A percentile compares a stretch with the other conserved stretches of the same genome.
phyloP scores from a whole-genome alignment of 1,140 invertebrate species.

The Drosophila suzukii region DNA sequence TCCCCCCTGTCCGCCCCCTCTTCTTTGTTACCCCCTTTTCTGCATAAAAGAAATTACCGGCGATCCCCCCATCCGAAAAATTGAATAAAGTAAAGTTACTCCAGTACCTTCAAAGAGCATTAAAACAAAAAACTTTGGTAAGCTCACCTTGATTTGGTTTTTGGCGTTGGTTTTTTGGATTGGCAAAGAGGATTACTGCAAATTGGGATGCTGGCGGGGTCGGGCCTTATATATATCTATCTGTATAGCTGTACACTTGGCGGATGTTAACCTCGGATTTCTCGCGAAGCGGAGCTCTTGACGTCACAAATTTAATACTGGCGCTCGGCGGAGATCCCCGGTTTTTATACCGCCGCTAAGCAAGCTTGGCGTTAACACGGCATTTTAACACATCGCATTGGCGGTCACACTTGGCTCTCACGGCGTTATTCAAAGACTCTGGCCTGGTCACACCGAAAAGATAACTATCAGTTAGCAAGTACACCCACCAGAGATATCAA shows the following conservation, averaged over 20 bases:
- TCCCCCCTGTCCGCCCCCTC: neutral
- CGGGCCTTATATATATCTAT: constrained; percentile 1
- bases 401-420: too few species aligned
- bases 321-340: neutral
- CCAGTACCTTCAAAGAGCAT: neutral
- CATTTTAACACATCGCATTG: too few species aligned
- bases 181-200: constrained; percentile 8
- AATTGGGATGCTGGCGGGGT: constrained; percentile 21
- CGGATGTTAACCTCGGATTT: neutral
- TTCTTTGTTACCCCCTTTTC: neutral
- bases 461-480: too few species aligned
- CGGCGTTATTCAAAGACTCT: too few species aligned
- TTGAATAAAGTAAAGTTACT: neutral
- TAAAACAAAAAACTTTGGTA: neutral
- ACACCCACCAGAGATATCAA: too few species aligned
- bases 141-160: constrained; percentile 41
- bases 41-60: constrained; percentile 33
- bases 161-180: constrained; percentile 36
- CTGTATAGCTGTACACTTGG: neutral
- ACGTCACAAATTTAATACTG: constrained; percentile 10
- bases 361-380: neutral
- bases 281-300: constrained; percentile 4
- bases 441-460: too few species aligned
- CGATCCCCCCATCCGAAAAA: constrained; percentile 1
- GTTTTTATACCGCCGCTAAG: neutral